Conservation (phyloP, 2,113 vertebrate species). For the Sporophila hypoxantha region DNA sequence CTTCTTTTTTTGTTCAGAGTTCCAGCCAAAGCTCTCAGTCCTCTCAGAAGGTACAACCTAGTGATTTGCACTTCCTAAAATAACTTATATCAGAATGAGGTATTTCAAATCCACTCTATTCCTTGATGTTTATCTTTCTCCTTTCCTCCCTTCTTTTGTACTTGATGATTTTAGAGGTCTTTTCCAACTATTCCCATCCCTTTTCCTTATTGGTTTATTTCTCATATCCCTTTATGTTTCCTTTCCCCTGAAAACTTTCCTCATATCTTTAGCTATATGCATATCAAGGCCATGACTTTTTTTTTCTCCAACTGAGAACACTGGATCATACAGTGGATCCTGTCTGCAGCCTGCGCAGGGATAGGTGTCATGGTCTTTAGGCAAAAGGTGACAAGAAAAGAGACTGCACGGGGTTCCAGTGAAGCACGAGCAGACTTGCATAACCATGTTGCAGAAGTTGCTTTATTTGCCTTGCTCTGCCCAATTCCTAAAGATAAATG, state of each 20-base stretch:
- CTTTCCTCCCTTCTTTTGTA: not conserved
- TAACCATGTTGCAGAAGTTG: not conserved
- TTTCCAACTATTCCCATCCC: not conserved
- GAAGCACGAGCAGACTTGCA: accelerated
- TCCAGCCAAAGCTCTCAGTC: not conserved
- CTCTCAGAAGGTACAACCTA: not conserved
- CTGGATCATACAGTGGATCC: not conserved
- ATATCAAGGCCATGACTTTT: not conserved
- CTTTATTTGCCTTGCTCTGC: not conserved
- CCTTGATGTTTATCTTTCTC: not conserved
- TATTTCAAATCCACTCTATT: not conserved
- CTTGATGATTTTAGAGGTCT: not conserved
- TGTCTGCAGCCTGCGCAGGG: not conserved
- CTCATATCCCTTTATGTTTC: not conserved
- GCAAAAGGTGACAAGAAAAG: not conserved
- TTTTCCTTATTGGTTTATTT: not conserved
- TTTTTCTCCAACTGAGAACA: not conserved
- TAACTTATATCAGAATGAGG: not conserved
- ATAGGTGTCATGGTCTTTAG: not conserved
- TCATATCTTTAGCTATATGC: not conserved
- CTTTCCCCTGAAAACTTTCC: not conserved
- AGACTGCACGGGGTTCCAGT: not conserved
- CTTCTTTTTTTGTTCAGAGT: not conserved
- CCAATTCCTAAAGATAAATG: not conserved
- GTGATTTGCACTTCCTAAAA: not conserved